Percentiles rank a stretch among this genome's conserved stretches.
These are phyloP conservation scores for Cremastinae sp. DNA, from an alignment of 2,888 invertebrate species.

Conservation along the genomic window DNA sequence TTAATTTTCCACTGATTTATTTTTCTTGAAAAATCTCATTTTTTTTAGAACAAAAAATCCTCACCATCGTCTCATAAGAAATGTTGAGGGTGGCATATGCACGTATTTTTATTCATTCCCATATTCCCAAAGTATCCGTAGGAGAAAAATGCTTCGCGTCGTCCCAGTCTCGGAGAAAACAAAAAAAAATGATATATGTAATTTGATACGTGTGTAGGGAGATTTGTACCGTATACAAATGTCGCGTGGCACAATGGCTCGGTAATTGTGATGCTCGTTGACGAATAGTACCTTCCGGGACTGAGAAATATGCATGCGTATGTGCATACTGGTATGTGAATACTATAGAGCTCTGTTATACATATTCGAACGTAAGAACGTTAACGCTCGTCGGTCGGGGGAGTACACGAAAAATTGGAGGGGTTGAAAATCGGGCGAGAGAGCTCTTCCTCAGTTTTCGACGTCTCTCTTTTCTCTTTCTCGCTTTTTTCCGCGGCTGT, in stretches of 20 bases:
- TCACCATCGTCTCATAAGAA: too few relatives aligned
- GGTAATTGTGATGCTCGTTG: conserved; percentile 75
- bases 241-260: conserved; percentile 72
- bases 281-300: conserved; percentile 75
- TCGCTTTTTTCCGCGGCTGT: conserved; percentile 30
- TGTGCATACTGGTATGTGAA: conserved; percentile 25
- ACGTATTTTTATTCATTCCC: conserved; percentile 8
- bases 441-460: conserved; percentile 67
- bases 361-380: conserved; percentile 9
- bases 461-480: conserved; percentile 7
- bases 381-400: conserved; percentile 39
- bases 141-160: not conserved
- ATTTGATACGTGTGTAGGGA: conserved; percentile 53
- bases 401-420: conserved; percentile 42
- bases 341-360: too few relatives aligned
- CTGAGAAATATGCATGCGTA: conserved; percentile 37
- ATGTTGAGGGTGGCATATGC: too few relatives aligned
- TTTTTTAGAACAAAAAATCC: too few relatives aligned
- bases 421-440: conserved; percentile 68
- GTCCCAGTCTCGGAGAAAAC: not conserved
- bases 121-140: not conserved
- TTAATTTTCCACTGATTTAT: too few relatives aligned
- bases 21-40: too few relatives aligned
- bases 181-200: conserved; percentile 44
- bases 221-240: conserved; percentile 69